phyloP scores from a whole-genome alignment of 1,140 invertebrate species.

The Drosophila lacteicornis region DNA sequence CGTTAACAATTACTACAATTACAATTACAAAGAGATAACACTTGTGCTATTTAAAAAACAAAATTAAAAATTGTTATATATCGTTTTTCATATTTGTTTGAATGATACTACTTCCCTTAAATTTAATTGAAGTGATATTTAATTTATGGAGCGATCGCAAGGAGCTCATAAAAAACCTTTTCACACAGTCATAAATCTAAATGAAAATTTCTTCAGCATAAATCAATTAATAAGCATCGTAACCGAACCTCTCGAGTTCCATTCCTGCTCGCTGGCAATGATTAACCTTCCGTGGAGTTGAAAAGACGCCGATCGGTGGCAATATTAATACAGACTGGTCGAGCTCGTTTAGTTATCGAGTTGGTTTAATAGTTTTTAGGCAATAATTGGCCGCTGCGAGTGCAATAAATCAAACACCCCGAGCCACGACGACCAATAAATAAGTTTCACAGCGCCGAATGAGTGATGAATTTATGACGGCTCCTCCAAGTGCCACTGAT shows the following conservation, averaged over 20 bases:
- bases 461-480: conserved; percentile 80
- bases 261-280: conserved; percentile 24
- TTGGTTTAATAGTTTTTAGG: conserved; percentile 49
- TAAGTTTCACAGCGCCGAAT: conserved; percentile 37
- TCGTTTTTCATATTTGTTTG: too few relatives aligned
- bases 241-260: conserved; percentile 9
- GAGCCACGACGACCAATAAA: conserved; percentile 31
- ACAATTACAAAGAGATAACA: too few relatives aligned
- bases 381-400: conserved; percentile 39
- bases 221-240: conserved; percentile 70
- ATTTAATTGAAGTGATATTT: not conserved
- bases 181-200: conserved; percentile 76
- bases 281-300: conserved; percentile 42
- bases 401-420: conserved; percentile 73
- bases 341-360: conserved; percentile 51
- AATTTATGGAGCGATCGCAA: conserved; percentile 9
- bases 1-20: not conserved
- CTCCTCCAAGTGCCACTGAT: conserved; percentile 47
- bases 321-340: conserved; percentile 28
- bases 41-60: too few relatives aligned
- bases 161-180: conserved; percentile 67
- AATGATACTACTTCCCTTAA: not conserved
- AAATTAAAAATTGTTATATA: too few relatives aligned
- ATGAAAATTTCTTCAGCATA: conserved; percentile 54
- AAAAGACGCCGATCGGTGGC: conserved; percentile 54